These are phyloP conservation scores for Euthynnus affinis DNA, from an alignment of 2,797 vertebrate genomes.

Conservation along the genomic window DNA sequence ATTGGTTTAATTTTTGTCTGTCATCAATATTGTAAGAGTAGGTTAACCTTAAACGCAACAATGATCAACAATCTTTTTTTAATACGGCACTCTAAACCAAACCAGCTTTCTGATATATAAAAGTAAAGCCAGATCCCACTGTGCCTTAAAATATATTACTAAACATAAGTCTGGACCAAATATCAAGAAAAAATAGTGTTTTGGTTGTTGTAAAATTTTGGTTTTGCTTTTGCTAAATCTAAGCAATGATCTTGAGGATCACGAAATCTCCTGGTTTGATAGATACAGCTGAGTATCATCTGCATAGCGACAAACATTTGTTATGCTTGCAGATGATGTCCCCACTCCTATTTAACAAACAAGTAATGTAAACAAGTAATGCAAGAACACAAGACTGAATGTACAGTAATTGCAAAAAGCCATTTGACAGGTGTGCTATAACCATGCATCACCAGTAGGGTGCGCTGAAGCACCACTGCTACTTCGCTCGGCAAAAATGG, in stretches of 20 bases:
- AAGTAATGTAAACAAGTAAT: too few relatives aligned
- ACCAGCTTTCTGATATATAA: neutral
- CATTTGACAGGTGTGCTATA: too few relatives aligned
- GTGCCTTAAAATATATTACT: conserved; percentile 23
- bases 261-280: neutral
- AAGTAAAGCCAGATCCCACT: neutral
- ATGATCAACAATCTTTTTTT: neutral
- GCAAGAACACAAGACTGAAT: too few relatives aligned
- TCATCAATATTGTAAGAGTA: neutral
- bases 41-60: neutral
- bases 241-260: neutral
- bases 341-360: neutral
- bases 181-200: neutral
- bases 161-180: neutral
- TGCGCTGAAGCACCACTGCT: too few relatives aligned
- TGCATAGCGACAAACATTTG: neutral
- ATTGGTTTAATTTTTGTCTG: neutral
- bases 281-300: conserved; percentile 13
- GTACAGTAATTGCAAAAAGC: too few relatives aligned
- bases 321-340: neutral
- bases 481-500: too few relatives aligned
- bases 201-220: neutral
- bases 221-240: neutral
- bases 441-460: too few relatives aligned
- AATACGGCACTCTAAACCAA: neutral